Base-by-base conservation (phyloP, 2,888 invertebrate species). In the Plagodis pulveraria region DNA sequence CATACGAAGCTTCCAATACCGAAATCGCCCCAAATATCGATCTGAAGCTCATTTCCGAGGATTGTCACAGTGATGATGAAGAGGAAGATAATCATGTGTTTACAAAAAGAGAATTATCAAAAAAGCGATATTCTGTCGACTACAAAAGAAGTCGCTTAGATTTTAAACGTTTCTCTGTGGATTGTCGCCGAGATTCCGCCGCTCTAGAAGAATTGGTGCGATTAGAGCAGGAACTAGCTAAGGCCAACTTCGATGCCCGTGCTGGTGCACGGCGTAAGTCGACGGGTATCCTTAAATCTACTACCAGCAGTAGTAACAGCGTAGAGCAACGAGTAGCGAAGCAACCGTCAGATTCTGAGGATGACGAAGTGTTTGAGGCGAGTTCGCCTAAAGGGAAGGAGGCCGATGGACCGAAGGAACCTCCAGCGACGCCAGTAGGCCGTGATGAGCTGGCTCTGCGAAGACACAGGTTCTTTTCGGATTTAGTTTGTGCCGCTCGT, bases 401-500 rank as follows among this genome's bases (percentile, higher is more conserved):
- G 57, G 73, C 80, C 44, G 94, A 94, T 54, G 94, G 94, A n/a
- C 93, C 94, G 64, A 90, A 89, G 64, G 95, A 95, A 66, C 95
- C 95, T 67, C 96, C 96, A 48, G 96, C 95, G 56, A 96, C 96
- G 58, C 96, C 96, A 11, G 95, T 96, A 47, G 96, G 96, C 55
- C 94, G 95, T 59, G 96, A 96, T 84, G 96, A 96, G 80, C 87
- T 96, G 71, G 96, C 96, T 65, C 84, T 96, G 71, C 93, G 96
- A 65, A 93, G 96, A 58, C 96, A 96, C 83, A 93, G 96, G 73
- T 95, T 96, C 85, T 96, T 96, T 86, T 95, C 96, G 54, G 96
- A 96, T 78, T 93, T 96, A 61, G 93, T 96, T 67, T 94, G 94
- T 72, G 96, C 96, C 70, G 95, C 96, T 46, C 94, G 95, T 76